Evolutionary conservation across 1,140 invertebrate species (phyloP), one percentile per base, ranked within the genome.

Genomic region (Sarcophaga peregrina): DNA sequence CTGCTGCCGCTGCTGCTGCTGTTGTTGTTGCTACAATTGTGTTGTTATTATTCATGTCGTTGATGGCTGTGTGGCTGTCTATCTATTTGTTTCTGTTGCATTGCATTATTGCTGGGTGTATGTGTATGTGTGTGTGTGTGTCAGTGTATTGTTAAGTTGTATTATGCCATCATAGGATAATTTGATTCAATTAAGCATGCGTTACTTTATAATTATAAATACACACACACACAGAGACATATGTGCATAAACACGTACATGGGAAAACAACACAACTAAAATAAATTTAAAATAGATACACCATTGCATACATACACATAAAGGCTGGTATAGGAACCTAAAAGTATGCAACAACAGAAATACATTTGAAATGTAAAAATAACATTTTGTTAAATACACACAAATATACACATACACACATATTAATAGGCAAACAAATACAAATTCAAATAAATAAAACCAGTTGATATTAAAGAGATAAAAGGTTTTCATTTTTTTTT

Each of bases 121-220:
- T 68, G 58, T 68, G 11, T 8, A 50, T 68, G 11, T 68, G 17
- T 68, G 17, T 68, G n/a, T 52, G 62, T 9, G 15, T 25, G 17
- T 68, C 25, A 5, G 50, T 13, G 54, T 58, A 58, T 58, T 58
- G 54, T 58, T 58, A n/a, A 47, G 5, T 76, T 78, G 47, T 50
- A 78, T 78, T 52, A 20, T 76, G 46, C 75, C 75, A 78, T 78
- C 75, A 78, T 50, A 78, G 75, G 75, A 78, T 78, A 78, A 78
- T 78, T 78, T 78, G 75, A 78, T 78, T 78, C 75, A 78, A 78
- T 78, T 78, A 78, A 78, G 75, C 75, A 78, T 78, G 75, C 75
- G 75, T 78, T 78, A 78, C 47, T 52, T 50, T 78, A 78, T 78
- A 78, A 78, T 78, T 78, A 78, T 50, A n/a, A 15, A 76, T 47